Base-by-base conservation (phyloP, 2,113 vertebrate genomes). In the Phaethon lepturus region DNA sequence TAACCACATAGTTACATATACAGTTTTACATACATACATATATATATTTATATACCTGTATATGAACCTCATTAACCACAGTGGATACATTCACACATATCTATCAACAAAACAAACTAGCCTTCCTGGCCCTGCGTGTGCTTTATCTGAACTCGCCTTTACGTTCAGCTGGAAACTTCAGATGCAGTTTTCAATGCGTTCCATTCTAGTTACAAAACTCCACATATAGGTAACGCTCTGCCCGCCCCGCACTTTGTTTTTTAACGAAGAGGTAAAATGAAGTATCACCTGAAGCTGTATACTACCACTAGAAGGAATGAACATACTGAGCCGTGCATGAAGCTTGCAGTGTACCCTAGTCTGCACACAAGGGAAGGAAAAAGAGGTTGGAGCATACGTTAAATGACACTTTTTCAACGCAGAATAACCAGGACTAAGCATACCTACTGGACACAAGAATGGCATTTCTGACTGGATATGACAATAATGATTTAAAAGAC, bases 301-400 rank as follows among this genome's bases (percentile, higher is more conserved):
- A 63, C 23, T 19, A 9, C 29, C n/a, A 19, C 44, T 12, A 20
- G 31, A 81, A 71, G n/a, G 17, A 44, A 52, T 3, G 18, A 89
- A n/a, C 0, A 0, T 14, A 24, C 24, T 6, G 38, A 74, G 4
- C 17, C 26, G 10, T 24, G 19, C 20, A 3, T 8, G 0, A 22
- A 40, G 50, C 20, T 42, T 52, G 56, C 50, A 33, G 11, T 7
- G 24, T 53, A 76, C 13, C 60, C 73, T n/a, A 40, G 20, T 31
- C 71, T 45, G 75, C 14, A 60, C 29, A 40, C 24, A 55, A 49
- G 16, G 19, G 55, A 64, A 10, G 22, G 20, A 67, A 56, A 20
- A 50, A 29, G 49, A 56, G 12, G 7, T 38, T 38, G 24, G 80
- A 71, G 68, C 11, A 12, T 12, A 59, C 8, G 24, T n/a, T 45